Conservation (phyloP, 2,113 vertebrate genomes). For the Lycocorax pyrrhopterus region DNA sequence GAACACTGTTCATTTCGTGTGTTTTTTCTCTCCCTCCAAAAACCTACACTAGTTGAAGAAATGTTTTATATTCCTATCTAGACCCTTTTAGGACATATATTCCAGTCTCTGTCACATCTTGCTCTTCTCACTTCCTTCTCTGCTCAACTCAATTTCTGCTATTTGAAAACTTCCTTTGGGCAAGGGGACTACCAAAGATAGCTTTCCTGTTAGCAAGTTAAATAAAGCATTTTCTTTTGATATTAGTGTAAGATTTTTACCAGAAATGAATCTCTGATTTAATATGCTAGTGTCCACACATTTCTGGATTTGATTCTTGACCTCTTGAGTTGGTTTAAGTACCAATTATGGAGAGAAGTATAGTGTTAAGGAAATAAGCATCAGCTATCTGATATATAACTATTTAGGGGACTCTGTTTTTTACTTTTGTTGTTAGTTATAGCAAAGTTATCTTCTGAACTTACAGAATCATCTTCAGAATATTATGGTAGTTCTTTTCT, state of each 20-base stretch:
- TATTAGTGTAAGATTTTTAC: neutral
- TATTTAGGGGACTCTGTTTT: neutral
- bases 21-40: neutral
- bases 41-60: neutral
- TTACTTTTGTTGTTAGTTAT: neutral
- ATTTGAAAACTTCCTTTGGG: conserved; percentile 3
- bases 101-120: neutral
- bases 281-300: neutral
- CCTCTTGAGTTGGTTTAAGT: neutral
- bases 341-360: neutral
- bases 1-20: neutral
- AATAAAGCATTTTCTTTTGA: neutral
- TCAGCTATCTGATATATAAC: neutral
- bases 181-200: neutral
- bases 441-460: neutral
- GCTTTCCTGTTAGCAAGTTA: neutral
- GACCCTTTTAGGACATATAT: neutral
- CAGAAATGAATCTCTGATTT: neutral
- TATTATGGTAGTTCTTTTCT: neutral
- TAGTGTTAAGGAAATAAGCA: neutral
- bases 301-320: neutral
- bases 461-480: neutral
- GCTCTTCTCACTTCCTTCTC: neutral
- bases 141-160: neutral
- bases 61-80: neutral